A percentile compares a stretch with the other conserved stretches of the same genome.
These are phyloP conservation scores for Iphiclides podalirius DNA, from an alignment of 2,888 invertebrate species.

Conservation along the genomic window DNA sequence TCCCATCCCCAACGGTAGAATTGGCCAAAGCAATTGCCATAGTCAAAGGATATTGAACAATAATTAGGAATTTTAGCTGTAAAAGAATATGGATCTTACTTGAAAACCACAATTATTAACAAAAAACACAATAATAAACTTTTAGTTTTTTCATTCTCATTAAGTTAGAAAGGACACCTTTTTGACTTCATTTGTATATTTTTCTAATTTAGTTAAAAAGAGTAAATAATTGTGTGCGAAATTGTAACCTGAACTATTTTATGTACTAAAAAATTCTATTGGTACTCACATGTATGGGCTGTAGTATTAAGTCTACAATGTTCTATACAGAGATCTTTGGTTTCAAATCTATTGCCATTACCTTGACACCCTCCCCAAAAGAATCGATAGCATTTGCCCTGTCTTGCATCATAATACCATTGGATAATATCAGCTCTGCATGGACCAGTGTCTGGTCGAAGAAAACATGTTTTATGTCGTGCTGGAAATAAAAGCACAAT, in stretches of 20 bases:
- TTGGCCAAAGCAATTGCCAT: conserved; percentile 59
- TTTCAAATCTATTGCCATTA: conserved; percentile 64
- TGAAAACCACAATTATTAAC: too few species aligned
- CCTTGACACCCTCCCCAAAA: conserved; percentile 71
- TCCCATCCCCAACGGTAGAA: conserved; percentile 60
- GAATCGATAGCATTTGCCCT: conserved; percentile 51
- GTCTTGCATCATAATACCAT: conserved; percentile 59
- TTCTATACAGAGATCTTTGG: conserved; percentile 35
- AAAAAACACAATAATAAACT: too few species aligned
- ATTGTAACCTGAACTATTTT: too few species aligned
- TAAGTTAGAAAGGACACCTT: too few species aligned
- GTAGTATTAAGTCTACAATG: conserved; percentile 43
- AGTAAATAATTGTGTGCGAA: too few species aligned
- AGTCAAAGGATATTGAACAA: conserved; percentile 55
- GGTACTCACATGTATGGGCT: conserved; percentile 31
- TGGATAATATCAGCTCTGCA: conserved; percentile 62
- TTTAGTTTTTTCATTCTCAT: too few species aligned
- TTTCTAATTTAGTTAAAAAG: too few species aligned
- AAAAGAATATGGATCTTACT: too few species aligned
- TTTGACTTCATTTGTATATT: too few species aligned
- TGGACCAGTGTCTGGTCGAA: conserved; percentile 63
- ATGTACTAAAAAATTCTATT: too few species aligned
- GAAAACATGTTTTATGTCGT: conserved; percentile 53
- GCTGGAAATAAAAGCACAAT: conserved; percentile 43
- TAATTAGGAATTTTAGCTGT: conserved; percentile 48